Base-by-base conservation (phyloP, 2,797 vertebrate genomes). In the Chaetophractus vellerosus region DNA sequence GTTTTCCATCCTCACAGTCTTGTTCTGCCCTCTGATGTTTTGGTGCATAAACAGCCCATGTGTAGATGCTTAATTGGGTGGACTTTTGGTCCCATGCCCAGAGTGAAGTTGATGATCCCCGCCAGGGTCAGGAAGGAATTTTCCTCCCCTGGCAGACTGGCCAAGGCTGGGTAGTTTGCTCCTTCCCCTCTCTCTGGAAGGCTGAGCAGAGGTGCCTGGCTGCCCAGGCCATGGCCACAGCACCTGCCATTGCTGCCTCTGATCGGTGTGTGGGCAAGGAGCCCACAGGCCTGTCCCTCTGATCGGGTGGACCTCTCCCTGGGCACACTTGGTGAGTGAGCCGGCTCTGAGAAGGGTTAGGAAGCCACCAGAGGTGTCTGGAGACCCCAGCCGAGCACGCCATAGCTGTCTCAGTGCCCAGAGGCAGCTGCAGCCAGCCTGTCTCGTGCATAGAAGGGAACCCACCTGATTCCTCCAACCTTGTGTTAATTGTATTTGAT, bases 121-220 rank as follows among this genome's bases (percentile, higher is more conserved):
- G 18, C 41, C 71, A 68, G 82, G 92, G 92, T 95, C 86, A 88
- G 92, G 88, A 88, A 97, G 95, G 96, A 97, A 97, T 97, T 97
- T 96, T 97, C 93, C 96, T 97, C 59, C 87, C 82, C 96, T 89
- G 57, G 76, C 55, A 91, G 90, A 93, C 89, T 94, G 96, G 92
- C 95, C 80, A 76, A 84, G 95, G 91, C 87, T 95, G 93, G 69
- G 86, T 94, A 72, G 71, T 78, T 97, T 90, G 71, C 72, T 23
- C 89, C 97, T 76, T 95, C 75, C 52, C 41, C 78, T 92, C 69
- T 83, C 72, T 94, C 93, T 79, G 84, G 87, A 84, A 91, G 90
- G 76, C 72, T 93, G 92, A 76, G 80, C 95, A 86, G 68, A 75
- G 57, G 41, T 64, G 45, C 89, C 92, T 50, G 69, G 33, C 23